Evolutionary conservation across 2,888 invertebrate genomes (phyloP).

Genomic region (Noctua fimbriata): DNA sequence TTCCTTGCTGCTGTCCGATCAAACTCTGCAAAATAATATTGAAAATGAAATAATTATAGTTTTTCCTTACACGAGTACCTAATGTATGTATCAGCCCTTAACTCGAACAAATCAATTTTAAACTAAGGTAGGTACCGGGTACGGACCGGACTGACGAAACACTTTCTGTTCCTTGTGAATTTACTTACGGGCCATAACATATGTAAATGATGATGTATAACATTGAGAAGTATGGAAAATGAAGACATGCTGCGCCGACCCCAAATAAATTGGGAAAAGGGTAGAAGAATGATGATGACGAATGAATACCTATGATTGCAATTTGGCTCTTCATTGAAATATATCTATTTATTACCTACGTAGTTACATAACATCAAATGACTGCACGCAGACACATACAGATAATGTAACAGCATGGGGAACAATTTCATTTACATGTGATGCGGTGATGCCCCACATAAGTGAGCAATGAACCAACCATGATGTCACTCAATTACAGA

Average conservation of each 20-base stretch:
- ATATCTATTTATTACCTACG: not conserved
- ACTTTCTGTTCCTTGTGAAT: not conserved
- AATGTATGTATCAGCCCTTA: not conserved
- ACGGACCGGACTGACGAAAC: not conserved
- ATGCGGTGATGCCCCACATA: slow-evolving; percentile 30
- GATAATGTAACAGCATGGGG: slow-evolving; percentile 38
- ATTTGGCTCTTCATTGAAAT: slow-evolving; percentile 16
- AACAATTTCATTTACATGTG: slow-evolving; percentile 45
- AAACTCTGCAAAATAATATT: not conserved
- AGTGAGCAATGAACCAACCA: slow-evolving; percentile 30
- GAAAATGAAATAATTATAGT: not conserved
- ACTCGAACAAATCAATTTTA: not conserved
- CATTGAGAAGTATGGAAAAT: not conserved
- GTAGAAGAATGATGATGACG: not conserved
- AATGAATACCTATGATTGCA: not conserved
- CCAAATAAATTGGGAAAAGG: not conserved
- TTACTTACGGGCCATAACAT: not conserved
- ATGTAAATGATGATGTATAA: not conserved
- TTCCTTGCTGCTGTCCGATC: not conserved
- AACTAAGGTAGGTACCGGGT: not conserved
- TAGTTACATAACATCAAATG: not conserved
- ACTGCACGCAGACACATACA: slow-evolving; percentile 17
- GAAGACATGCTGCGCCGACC: not conserved
- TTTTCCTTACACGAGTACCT: not conserved
- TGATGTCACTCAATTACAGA: slow-evolving; percentile 56